These are phyloP conservation scores for Pionites leucogaster DNA, from an alignment of 2,113 vertebrate genomes.

Conservation along the genomic window DNA sequence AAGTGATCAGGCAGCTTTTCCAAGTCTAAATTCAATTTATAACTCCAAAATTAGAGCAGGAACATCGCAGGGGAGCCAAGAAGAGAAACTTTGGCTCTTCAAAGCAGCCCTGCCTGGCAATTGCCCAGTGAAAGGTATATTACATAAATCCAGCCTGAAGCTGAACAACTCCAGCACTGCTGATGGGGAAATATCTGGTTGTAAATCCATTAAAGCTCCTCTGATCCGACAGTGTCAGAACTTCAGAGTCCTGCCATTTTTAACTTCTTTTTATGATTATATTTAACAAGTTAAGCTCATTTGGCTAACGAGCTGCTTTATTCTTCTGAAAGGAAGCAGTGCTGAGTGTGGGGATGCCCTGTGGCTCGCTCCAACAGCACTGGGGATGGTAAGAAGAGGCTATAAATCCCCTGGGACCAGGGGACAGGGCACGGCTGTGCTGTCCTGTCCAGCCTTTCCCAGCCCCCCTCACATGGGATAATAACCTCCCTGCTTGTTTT, in stretches of 20 bases:
- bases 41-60: constrained; percentile 39
- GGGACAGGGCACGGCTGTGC: not conserved
- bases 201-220: constrained; percentile 20
- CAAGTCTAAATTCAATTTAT: not conserved
- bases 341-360: not conserved
- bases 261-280: not conserved
- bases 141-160: not conserved
- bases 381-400: not conserved
- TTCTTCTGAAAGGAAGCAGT: not conserved
- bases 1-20: not conserved
- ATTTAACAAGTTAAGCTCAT: not conserved
- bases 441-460: not conserved
- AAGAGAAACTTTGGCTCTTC: not conserved
- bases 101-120: not conserved
- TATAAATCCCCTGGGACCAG: not conserved
- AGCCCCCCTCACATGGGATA: rapidly evolving
- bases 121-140: not conserved
- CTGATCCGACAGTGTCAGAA: not conserved
- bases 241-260: not conserved
- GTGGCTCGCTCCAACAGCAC: not conserved
- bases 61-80: not conserved
- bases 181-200: not conserved
- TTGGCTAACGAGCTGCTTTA: not conserved
- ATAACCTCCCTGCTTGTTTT: not conserved
- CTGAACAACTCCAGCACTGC: not conserved